phyloP scores from a whole-genome alignment of 2,113 vertebrate genomes.

The Saccopteryx bilineata region DNA sequence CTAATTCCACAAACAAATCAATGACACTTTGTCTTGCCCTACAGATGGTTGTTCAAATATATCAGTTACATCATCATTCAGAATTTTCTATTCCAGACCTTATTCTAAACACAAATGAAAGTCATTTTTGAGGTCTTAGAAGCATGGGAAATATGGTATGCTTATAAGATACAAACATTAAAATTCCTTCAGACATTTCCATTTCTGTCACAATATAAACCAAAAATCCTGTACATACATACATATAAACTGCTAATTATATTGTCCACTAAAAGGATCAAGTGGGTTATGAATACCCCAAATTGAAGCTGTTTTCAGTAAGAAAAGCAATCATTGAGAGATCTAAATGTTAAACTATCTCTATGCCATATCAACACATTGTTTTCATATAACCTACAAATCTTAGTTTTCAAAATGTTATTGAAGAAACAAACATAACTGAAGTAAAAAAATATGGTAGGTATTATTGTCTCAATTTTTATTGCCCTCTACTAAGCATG shows the following conservation, averaged over 20 bases:
- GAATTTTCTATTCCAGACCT: slow-evolving; percentile 67
- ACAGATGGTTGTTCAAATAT: slow-evolving; percentile 69
- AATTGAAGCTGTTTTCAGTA: slow-evolving; percentile 51
- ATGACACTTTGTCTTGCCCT: slow-evolving; percentile 62
- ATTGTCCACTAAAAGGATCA: not conserved
- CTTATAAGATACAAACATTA: slow-evolving; percentile 41
- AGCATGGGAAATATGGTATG: slow-evolving; percentile 44
- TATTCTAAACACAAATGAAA: slow-evolving; percentile 72
- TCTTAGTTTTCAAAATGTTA: slow-evolving; percentile 59
- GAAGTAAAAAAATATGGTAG: not conserved
- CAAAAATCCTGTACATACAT: not conserved
- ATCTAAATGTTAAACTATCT: slow-evolving; percentile 36
- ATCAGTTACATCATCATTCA: slow-evolving; percentile 66
- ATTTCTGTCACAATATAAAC: slow-evolving; percentile 39
- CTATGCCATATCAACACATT: not conserved
- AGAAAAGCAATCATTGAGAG: not conserved
- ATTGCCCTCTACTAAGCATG: not conserved
- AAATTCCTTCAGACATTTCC: slow-evolving; percentile 17
- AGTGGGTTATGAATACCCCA: not conserved
- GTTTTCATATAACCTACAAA: slow-evolving; percentile 36
- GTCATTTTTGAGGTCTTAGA: slow-evolving; percentile 60
- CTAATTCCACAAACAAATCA: slow-evolving; percentile 78
- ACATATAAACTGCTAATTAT: not conserved
- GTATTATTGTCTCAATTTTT: not conserved
- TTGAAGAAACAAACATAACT: not conserved